Conservation (phyloP, 1,140 invertebrate genomes). For the Pseudoatta argentina region DNA sequence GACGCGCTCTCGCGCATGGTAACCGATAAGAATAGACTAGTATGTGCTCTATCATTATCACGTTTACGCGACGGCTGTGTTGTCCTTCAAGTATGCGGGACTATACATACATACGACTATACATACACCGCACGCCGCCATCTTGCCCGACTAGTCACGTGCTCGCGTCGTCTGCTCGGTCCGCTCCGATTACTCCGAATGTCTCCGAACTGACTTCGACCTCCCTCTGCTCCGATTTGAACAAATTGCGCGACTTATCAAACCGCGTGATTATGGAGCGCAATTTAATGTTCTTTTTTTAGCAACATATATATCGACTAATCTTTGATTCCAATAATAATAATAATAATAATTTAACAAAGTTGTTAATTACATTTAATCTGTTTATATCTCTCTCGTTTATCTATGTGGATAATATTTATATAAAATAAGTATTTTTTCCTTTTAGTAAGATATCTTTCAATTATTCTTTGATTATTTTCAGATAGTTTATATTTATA, state of each 20-base stretch:
- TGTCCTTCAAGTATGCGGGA: not conserved
- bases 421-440: not conserved
- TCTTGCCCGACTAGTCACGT: constrained; percentile 1
- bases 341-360: not conserved
- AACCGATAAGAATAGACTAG: not conserved
- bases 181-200: not conserved
- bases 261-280: not conserved
- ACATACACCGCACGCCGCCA: constrained; percentile 20
- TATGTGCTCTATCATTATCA: not conserved
- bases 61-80: not conserved
- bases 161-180: not conserved
- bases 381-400: not conserved
- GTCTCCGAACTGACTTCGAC: not conserved
- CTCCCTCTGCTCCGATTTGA: not conserved
- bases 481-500: not conserved
- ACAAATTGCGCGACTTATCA: not conserved
- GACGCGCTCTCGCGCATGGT: not conserved
- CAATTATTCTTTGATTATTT: not conserved
- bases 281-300: not conserved
- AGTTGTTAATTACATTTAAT: not conserved
- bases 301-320: not conserved
- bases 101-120: not conserved
- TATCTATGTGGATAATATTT: not conserved
- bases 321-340: not conserved
- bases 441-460: not conserved